A percentile compares a stretch with the other conserved stretches of the same genome.
Conservation (phyloP, 2,888 invertebrate species). For the Luperina testacea region DNA sequence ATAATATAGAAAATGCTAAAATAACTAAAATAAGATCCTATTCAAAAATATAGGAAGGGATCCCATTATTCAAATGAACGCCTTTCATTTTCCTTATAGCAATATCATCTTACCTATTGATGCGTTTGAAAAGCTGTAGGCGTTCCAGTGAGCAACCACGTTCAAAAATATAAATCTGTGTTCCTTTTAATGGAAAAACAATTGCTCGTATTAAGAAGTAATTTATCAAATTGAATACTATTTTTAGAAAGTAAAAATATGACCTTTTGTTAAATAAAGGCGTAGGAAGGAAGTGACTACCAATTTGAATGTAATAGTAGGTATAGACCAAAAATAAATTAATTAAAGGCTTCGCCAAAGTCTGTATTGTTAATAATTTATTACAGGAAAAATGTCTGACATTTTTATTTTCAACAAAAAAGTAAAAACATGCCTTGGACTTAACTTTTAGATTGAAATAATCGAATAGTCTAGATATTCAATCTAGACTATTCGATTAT, state of each 20-base stretch:
- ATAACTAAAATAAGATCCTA: slow-evolving; percentile 58
- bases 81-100: slow-evolving; percentile 65
- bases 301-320: neutral
- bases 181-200: slow-evolving; percentile 17
- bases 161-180: slow-evolving; percentile 26
- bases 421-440: neutral
- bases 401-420: neutral
- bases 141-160: slow-evolving; percentile 23
- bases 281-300: neutral
- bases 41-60: slow-evolving; percentile 53
- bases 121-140: slow-evolving; percentile 48
- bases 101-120: slow-evolving; percentile 54
- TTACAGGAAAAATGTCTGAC: neutral
- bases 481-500: neutral
- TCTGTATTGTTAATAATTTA: neutral
- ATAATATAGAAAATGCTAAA: slow-evolving; percentile 53
- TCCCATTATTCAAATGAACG: slow-evolving; percentile 67
- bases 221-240: slow-evolving; percentile 20
- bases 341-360: neutral
- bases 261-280: slow-evolving; percentile 7
- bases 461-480: too few relatives aligned
- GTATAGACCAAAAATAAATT: too few relatives aligned
- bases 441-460: neutral
- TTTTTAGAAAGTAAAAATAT: slow-evolving; percentile 1
- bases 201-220: slow-evolving; percentile 23